Evolutionary conservation across 2,888 invertebrate species (phyloP).

Genomic region (Lithophane semibrunnea): DNA sequence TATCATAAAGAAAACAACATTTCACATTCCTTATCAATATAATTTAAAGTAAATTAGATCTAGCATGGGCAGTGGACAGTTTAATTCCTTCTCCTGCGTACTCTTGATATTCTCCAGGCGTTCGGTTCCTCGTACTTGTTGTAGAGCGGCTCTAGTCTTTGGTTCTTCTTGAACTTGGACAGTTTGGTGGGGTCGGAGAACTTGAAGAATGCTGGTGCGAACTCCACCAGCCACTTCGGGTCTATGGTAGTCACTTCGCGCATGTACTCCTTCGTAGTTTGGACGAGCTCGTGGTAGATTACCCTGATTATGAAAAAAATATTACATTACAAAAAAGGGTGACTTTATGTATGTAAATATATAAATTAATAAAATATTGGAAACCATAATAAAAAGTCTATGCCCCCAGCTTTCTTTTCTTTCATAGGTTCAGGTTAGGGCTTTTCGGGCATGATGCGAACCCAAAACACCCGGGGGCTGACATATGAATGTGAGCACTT

Average conservation of each 20-base stretch:
- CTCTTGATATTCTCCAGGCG: constrained; percentile 99
- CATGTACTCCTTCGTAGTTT: constrained; percentile 99
- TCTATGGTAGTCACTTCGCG: constrained; percentile 99
- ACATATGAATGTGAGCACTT: too few species aligned
- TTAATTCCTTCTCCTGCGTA: constrained; percentile 96
- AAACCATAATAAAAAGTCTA: neutral
- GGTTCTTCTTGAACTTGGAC: constrained; percentile 99
- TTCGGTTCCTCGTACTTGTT: constrained; percentile 99
- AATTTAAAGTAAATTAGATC: constrained; percentile 27
- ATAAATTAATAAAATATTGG: neutral
- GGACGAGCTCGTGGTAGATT: constrained; percentile 99
- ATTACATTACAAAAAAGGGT: neutral
- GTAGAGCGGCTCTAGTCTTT: constrained; percentile 98
- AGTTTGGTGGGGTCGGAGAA: constrained; percentile 99
- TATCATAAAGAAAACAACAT: constrained; percentile 4
- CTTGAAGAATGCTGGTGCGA: constrained; percentile 99
- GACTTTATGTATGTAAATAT: neutral
- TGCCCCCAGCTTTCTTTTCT: too few species aligned
- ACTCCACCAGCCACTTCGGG: constrained; percentile 99
- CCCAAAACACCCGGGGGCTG: neutral
- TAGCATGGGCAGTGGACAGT: constrained; percentile 11
- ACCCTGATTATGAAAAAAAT: constrained; percentile 91
- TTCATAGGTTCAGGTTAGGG: neutral
- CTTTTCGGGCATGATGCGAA: neutral
- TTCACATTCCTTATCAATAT: constrained; percentile 31